Evolutionary conservation across 2,888 invertebrate genomes (phyloP).

Genomic region (Actias luna): DNA sequence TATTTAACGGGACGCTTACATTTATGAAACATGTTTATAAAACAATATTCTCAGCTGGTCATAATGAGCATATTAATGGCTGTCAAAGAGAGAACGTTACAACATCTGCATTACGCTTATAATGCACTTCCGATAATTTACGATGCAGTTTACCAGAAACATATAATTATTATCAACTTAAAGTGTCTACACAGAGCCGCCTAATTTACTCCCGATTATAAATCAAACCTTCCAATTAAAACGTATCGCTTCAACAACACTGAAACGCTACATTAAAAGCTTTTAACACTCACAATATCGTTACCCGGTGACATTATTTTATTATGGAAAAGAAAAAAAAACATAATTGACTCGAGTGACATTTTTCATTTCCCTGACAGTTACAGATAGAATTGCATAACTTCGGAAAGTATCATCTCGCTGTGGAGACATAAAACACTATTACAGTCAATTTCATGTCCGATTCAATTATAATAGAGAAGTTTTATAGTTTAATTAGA

Average conservation of each 20-base stretch:
- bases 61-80: background rate
- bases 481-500: conserved; percentile 37
- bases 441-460: conserved; percentile 47
- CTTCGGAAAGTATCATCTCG: conserved; percentile 21
- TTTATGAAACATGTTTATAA: background rate
- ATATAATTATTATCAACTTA: background rate
- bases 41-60: background rate
- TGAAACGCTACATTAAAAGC: conserved; percentile 46
- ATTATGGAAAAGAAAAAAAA: background rate
- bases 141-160: background rate
- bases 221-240: conserved; percentile 44
- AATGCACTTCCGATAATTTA: background rate
- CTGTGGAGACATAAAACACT: conserved; percentile 22
- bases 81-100: background rate
- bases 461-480: conserved; percentile 44
- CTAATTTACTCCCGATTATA: conserved; percentile 21
- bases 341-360: conserved; percentile 25
- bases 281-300: conserved; percentile 46
- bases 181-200: background rate
- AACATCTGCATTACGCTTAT: background rate
- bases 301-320: conserved; percentile 19
- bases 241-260: conserved; percentile 39
- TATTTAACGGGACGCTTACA: too few species aligned
- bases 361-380: conserved; percentile 43
- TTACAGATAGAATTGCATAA: conserved; percentile 21